These are phyloP conservation scores for Ichneumoninae sp. DNA, from an alignment of 2,888 invertebrate genomes.

Conservation along the genomic window DNA sequence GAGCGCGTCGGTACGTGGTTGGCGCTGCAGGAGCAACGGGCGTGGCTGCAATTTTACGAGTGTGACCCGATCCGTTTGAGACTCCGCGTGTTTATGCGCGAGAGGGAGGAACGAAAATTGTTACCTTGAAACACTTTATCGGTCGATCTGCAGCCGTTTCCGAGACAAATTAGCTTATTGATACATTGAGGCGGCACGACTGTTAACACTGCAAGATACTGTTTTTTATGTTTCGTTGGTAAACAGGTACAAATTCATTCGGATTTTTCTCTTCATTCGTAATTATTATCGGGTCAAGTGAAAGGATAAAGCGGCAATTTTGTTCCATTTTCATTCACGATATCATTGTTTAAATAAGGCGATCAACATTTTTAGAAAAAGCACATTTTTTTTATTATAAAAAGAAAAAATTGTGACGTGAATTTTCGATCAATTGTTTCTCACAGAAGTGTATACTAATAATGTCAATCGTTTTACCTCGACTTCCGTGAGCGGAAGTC, in stretches of 20 bases:
- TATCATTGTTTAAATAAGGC: background rate
- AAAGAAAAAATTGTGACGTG: too few relatives aligned
- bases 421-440: too few relatives aligned
- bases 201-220: background rate
- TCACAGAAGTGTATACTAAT: too few relatives aligned
- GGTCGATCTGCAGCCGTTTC: background rate
- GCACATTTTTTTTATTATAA: too few relatives aligned
- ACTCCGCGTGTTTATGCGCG: background rate
- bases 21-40: background rate
- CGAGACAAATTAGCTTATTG: background rate
- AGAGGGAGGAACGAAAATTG: background rate
- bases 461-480: too few relatives aligned
- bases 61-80: slow-evolving; percentile 4
- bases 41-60: slow-evolving; percentile 1
- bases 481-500: too few relatives aligned
- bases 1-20: background rate
- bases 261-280: background rate
- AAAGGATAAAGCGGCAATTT: background rate
- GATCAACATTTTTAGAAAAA: too few relatives aligned
- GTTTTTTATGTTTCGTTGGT: background rate
- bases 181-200: background rate
- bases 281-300: background rate
- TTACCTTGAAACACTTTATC: slow-evolving; percentile 17
- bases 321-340: too few relatives aligned
- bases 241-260: background rate